Evolutionary conservation across 2,113 vertebrate species (phyloP), one percentile per base, ranked within the genome.

Genomic region (Jaculus jaculus): DNA sequence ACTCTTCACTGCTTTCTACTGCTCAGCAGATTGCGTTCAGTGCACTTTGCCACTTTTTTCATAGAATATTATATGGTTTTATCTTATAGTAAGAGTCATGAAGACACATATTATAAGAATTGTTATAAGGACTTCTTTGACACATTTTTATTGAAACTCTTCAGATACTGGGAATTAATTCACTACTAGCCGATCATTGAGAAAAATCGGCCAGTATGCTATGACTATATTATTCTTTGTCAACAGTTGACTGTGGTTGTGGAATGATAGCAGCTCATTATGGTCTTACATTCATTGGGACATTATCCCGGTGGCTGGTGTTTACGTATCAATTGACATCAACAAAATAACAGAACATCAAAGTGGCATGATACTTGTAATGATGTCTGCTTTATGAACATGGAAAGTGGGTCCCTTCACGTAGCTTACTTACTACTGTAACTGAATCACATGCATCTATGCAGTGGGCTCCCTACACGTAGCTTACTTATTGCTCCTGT

Each of bases 81-180:
- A 37, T 15, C 24, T 71, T 72, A 58, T 47, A 89, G 24, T 78
- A 28, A 85, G 30, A 84, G 28, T 72, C 42, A 20, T 66, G 30
- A 51, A 91, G 75, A 86, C 71, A 72, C 12, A 73, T 60, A 88
- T 74, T 88, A 75, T 4, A 84, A 72, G 66, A 86, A 61, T 63
- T 72, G 32, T 12, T 79, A 4, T 75, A 42, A 95, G 65, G 58
- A 61, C 20, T 5, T 51, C 78, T 84, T 78, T 71, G 60, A 63
- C 60, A 39, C 6, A 47, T 74, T 71, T 71, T 71, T 16, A 63
- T 92, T 87, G 69, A 85, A 37, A 91, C n/a, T 77, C n/a, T 32
- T 78, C n/a, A 63, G 11, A 54, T 80, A n/a, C 63, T 71, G 61
- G 34, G 9, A 42, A 82, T 47, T 84, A 66, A 42, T 54, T 88